Evolutionary conservation across 2,797 vertebrate genomes (phyloP).

Genomic region (Neosilurus hyrtlii): DNA sequence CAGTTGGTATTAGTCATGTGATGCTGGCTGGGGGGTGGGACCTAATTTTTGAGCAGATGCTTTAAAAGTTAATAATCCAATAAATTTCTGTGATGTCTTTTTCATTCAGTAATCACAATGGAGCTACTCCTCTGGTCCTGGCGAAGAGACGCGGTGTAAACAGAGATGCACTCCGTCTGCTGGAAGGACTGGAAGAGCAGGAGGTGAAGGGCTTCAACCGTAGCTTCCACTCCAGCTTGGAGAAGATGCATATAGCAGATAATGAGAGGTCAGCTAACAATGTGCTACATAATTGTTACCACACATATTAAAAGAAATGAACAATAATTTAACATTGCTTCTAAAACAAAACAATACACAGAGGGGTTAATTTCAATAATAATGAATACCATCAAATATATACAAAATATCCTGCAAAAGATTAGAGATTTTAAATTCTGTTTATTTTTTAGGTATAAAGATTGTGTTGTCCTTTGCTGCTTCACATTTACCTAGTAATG

Average conservation of each 20-base stretch:
- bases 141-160: slow-evolving; percentile 84
- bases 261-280: slow-evolving; percentile 75
- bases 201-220: slow-evolving; percentile 86
- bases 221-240: slow-evolving; percentile 81
- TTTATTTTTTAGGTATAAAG: not conserved
- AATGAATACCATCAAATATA: not conserved
- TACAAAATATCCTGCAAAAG: not conserved
- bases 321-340: not conserved
- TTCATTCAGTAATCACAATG: slow-evolving; percentile 80
- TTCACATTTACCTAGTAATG: no score
- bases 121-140: slow-evolving; percentile 82
- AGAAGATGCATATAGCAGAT: slow-evolving; percentile 83
- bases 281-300: not conserved
- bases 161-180: slow-evolving; percentile 81
- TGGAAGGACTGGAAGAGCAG: slow-evolving; percentile 85
- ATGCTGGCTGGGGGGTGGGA: not conserved
- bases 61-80: not conserved
- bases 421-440: not conserved
- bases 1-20: not conserved
- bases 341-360: not conserved
- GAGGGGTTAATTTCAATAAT: not conserved
- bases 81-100: not conserved
- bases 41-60: not conserved
- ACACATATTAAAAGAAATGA: not conserved
- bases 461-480: not conserved